phyloP scores from a whole-genome alignment of 2,888 invertebrate species.

The Lasiommata megera region DNA sequence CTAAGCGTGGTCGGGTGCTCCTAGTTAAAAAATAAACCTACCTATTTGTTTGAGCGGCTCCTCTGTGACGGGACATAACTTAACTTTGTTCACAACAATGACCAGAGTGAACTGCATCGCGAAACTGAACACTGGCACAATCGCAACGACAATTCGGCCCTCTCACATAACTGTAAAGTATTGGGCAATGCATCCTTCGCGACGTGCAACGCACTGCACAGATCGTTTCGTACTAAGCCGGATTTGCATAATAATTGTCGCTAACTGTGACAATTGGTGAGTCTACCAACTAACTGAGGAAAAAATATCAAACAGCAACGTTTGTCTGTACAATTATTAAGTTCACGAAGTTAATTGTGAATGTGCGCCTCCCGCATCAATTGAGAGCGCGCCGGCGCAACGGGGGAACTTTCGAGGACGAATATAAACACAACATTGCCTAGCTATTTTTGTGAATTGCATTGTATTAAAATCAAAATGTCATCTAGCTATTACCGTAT shows the following conservation, averaged over 20 bases:
- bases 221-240: slow-evolving; percentile 70
- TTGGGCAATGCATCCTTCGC: slow-evolving; percentile 66
- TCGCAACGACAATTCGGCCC: slow-evolving; percentile 41
- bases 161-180: slow-evolving; percentile 59
- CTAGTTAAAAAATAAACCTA: slow-evolving; percentile 34
- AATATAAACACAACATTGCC: slow-evolving; percentile 66
- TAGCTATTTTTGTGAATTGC: slow-evolving; percentile 68
- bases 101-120: slow-evolving; percentile 76
- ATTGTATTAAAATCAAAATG: slow-evolving; percentile 25
- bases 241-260: slow-evolving; percentile 73
- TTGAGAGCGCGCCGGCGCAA: slow-evolving; percentile 59
- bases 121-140: slow-evolving; percentile 34
- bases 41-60: slow-evolving; percentile 66
- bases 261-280: slow-evolving; percentile 59
- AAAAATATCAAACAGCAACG: slow-evolving; percentile 64
- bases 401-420: slow-evolving; percentile 73
- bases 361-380: slow-evolving; percentile 76
- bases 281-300: slow-evolving; percentile 57
- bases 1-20: no score
- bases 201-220: slow-evolving; percentile 63
- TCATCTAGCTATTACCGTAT: not conserved
- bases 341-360: slow-evolving; percentile 73
- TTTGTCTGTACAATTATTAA: slow-evolving; percentile 64
- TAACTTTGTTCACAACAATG: slow-evolving; percentile 74
- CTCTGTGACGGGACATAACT: slow-evolving; percentile 67